Evolutionary conservation across 2,113 vertebrate species (phyloP), one percentile per base, ranked within the genome.

Genomic region (Petrocephalus zakoni): DNA sequence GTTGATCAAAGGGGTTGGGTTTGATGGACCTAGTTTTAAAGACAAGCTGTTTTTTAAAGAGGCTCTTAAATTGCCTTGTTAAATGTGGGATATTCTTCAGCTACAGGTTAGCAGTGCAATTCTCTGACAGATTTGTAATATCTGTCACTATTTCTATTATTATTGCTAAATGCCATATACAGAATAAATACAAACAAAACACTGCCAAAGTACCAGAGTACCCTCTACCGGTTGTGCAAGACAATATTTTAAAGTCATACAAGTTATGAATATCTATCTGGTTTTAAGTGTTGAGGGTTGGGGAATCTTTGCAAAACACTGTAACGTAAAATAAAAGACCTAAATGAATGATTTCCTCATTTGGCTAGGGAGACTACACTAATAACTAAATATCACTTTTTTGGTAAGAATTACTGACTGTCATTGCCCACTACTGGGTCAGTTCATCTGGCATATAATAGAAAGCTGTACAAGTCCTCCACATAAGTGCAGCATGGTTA

Each of bases 1-100:
- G 87, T 91, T 94, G 94, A 95, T 94, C 93, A 94, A 95, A 95
- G 93, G 51, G 89, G 88, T 89, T 90, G 90, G 87, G 91, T 90
- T 93, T 93, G 94, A 93, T 92, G 93, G 92, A 78, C 75, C 83
- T 89, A 89, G 87, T 91, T 94, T 92, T 92, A 91, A 89, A 89
- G 89, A 88, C 85, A 90, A 88, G 90, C 88, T 47, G 58, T 91
- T 88, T 88, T 92, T 94, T 93, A 94, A 93, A 94, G 90, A 90
- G 90, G 91, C 92, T 93, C 89, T 93, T 93, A 93, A 93, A 88
- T 91, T 90, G 88, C 90, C 91, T 91, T 89, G 90, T 94, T 93
- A 94, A 94, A 93, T 88, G 51, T 89, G 83, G 55, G 90, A 91
- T 92, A 92, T 93, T 94, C 90, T 90, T 85, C 87, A 89, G 85